Evolutionary conservation across 2,797 vertebrate species (phyloP).

Genomic region (Argyrosomus regius): DNA sequence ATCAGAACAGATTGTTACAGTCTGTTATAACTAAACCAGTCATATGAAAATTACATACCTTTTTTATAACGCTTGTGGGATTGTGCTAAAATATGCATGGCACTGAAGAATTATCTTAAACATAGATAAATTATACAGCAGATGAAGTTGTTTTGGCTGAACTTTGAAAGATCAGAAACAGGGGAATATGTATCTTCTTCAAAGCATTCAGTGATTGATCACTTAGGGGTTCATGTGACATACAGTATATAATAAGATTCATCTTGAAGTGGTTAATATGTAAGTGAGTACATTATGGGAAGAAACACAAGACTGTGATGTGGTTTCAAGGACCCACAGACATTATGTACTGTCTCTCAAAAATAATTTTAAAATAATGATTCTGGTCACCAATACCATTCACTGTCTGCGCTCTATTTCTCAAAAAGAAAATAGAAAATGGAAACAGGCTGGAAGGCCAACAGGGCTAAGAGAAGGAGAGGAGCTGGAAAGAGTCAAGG

Average conservation of each 20-base stretch:
- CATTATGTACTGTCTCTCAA: background rate
- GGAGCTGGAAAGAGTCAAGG: background rate
- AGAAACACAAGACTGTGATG: background rate
- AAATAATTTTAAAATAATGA: slow-evolving; percentile 18
- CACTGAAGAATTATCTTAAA: slow-evolving; percentile 51
- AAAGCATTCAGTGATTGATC: slow-evolving; percentile 50
- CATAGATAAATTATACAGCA: slow-evolving; percentile 54
- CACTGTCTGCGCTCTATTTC: background rate
- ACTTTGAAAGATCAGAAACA: slow-evolving; percentile 35
- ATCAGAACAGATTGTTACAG: slow-evolving; percentile 1
- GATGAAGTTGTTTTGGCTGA: slow-evolving; percentile 40
- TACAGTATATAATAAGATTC: slow-evolving; percentile 15
- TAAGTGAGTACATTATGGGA: background rate
- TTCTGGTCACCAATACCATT: slow-evolving; percentile 12
- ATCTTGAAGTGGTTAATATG: slow-evolving; percentile 10
- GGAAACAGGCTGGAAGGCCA: background rate
- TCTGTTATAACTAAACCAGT: slow-evolving; percentile 4
- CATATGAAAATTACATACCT: background rate
- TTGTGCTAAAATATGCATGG: slow-evolving; percentile 53
- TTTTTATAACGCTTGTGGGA: slow-evolving; percentile 53
- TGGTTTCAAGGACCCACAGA: background rate
- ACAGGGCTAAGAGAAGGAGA: background rate
- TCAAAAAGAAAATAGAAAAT: slow-evolving; percentile 9
- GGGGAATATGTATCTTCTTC: slow-evolving; percentile 33
- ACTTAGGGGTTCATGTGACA: slow-evolving; percentile 35